phyloP scores from a whole-genome alignment of 2,888 invertebrate genomes.

The Galerucella calmariensis region DNA sequence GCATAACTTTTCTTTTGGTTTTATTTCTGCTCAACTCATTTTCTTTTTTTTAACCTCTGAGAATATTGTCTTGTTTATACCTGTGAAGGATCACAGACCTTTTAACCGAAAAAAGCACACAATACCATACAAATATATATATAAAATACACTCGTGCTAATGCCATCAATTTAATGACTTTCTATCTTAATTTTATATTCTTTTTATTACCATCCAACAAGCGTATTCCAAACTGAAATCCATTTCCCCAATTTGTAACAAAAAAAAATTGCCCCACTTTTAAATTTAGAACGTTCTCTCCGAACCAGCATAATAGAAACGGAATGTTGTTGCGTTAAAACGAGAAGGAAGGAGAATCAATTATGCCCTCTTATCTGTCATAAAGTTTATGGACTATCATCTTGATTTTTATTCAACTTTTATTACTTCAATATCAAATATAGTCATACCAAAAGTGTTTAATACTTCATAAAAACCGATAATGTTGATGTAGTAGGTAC shows the following conservation, averaged over 20 bases:
- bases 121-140: conserved; percentile 1
- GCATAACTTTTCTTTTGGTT: too few species aligned
- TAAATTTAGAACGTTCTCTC: conserved; percentile 20
- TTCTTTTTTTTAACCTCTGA: too few species aligned
- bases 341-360: conserved; percentile 28
- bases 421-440: conserved; percentile 41
- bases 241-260: conserved; percentile 34
- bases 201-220: conserved; percentile 39
- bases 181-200: conserved; percentile 36
- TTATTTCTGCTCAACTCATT: too few species aligned
- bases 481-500: conserved; percentile 11
- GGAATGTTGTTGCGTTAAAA: conserved; percentile 13
- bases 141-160: conserved; percentile 22
- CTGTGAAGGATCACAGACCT: neutral
- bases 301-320: conserved; percentile 1
- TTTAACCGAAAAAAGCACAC: conserved; percentile 11
- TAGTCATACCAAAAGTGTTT: conserved; percentile 41
- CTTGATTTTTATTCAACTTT: conserved; percentile 43
- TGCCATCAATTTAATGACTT: conserved; percentile 29
- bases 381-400: conserved; percentile 41
- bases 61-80: too few species aligned
- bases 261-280: conserved; percentile 34
- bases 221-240: conserved; percentile 32
- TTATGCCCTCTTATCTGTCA: conserved; percentile 35
- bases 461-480: conserved; percentile 35